Conservation (phyloP, 1,140 invertebrate genomes). For the Drosophila prosaltans region DNA sequence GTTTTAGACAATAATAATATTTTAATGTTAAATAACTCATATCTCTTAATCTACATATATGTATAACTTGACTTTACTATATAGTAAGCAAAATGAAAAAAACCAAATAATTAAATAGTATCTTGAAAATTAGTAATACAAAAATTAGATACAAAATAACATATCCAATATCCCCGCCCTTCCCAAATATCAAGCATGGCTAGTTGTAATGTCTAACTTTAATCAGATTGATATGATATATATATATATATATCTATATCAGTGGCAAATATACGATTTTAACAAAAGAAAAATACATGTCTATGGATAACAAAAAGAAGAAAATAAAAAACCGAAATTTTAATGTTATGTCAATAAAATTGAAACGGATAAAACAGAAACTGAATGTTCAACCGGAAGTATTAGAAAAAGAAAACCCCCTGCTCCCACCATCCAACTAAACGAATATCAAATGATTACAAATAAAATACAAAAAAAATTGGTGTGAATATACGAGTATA, state of each 20-base stretch:
- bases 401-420: background rate
- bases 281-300: conserved; percentile 25
- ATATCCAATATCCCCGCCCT: background rate
- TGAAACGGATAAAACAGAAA: background rate
- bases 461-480: background rate
- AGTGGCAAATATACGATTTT: conserved; percentile 54
- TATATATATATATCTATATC: too few relatives aligned
- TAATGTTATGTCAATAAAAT: too few relatives aligned
- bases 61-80: too few relatives aligned
- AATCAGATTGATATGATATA: background rate
- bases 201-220: conserved; percentile 13
- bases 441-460: background rate
- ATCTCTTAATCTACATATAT: conserved; percentile 13
- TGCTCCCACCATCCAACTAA: background rate
- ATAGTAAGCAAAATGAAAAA: conserved; percentile 20
- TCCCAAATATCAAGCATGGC: background rate
- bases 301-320: conserved; percentile 21
- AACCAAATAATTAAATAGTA: conserved; percentile 35
- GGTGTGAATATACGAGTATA: conserved; percentile 5
- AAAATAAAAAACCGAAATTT: background rate
- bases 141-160: conserved; percentile 28
- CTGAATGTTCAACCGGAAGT: conserved; percentile 12
- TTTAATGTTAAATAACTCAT: conserved; percentile 61
- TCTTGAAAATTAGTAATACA: conserved; percentile 24
- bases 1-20: conserved; percentile 79